Conservation (phyloP, 1,140 invertebrate genomes). For the Cherax destructor region DNA sequence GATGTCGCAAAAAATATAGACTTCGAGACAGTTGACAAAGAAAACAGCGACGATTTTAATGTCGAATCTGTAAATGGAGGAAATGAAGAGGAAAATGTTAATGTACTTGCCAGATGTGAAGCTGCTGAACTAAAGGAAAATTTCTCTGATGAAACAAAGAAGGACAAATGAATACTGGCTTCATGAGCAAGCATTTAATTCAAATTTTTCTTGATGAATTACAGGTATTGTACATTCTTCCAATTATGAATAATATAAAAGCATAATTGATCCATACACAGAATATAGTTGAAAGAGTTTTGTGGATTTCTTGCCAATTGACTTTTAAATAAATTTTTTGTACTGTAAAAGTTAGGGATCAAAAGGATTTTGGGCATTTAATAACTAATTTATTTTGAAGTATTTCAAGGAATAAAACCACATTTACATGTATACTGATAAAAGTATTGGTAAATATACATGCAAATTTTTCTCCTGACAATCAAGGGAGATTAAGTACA, state of each 20-base stretch:
- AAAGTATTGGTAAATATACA: not conserved
- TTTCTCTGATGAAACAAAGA: not conserved
- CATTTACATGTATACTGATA: not conserved
- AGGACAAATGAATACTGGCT: not conserved
- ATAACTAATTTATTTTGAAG: no score
- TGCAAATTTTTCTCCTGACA: not conserved
- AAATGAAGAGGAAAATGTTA: not conserved
- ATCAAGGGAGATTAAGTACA: not conserved
- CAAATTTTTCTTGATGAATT: not conserved
- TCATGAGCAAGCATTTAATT: not conserved
- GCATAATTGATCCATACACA: no score
- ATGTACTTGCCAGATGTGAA: not conserved
- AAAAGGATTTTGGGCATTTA: no score
- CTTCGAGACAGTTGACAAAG: slow-evolving; percentile 45
- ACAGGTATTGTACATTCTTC: no score
- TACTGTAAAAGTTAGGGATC: no score
- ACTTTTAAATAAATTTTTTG: no score
- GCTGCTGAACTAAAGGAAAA: not conserved
- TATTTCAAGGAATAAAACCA: no score
- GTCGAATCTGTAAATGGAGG: not conserved
- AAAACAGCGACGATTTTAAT: slow-evolving; percentile 9
- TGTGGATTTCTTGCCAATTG: not conserved
- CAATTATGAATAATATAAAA: no score
- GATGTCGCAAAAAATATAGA: slow-evolving; percentile 49
- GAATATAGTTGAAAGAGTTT: not conserved